These are phyloP conservation scores for Corythaeola cristata DNA, from an alignment of 2,113 vertebrate species.

Conservation along the genomic window DNA sequence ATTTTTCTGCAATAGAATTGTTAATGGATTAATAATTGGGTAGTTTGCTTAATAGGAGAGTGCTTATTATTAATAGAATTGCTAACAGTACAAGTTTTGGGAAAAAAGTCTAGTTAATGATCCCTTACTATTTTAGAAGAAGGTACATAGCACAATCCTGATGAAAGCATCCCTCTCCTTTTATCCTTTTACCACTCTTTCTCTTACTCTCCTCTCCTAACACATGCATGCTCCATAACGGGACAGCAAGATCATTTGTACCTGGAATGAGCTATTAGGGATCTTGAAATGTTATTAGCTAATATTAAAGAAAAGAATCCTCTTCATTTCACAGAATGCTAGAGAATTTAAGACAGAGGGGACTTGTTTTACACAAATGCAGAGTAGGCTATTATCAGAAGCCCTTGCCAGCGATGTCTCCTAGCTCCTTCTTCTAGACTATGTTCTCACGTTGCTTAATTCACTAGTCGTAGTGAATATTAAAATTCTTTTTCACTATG, in stretches of 20 bases:
- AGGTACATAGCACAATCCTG: not conserved
- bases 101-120: not conserved
- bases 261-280: not conserved
- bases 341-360: not conserved
- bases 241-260: not conserved
- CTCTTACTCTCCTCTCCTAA: not conserved
- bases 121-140: not conserved
- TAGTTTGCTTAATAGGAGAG: not conserved
- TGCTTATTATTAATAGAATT: slow-evolving; percentile 7
- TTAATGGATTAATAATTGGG: slow-evolving; percentile 49
- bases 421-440: not conserved
- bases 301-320: not conserved
- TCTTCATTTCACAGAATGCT: not conserved
- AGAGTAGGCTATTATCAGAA: not conserved
- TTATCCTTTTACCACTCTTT: too few relatives aligned
- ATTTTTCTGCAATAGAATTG: not conserved
- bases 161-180: not conserved
- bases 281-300: not conserved
- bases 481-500: not conserved
- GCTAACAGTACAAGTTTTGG: not conserved
- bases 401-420: not conserved
- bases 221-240: not conserved
- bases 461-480: fast-evolving
- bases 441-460: not conserved
- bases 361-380: not conserved